Base-by-base conservation (phyloP, 2,113 vertebrate genomes). In the Upupa epops region DNA sequence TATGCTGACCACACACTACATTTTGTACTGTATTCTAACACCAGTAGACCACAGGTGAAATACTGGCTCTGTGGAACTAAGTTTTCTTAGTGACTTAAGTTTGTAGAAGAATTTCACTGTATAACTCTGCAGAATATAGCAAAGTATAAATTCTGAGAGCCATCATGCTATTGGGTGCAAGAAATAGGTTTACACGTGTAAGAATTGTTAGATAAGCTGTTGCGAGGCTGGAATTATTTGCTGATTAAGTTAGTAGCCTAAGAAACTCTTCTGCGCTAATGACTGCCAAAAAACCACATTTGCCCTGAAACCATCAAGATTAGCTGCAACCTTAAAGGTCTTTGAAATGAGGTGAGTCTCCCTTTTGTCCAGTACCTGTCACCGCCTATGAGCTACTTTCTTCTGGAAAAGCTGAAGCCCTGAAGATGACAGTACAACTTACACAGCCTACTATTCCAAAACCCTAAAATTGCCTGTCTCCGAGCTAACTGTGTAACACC, bases 261-360 rank as follows among this genome's bases (percentile, higher is more conserved):
- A 95, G 92, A 86, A 58, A 8, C 37, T 66, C 70, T 49, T 75
- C 56, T 7, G 49, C 2, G 6, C 6, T 84, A 49, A 17, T 11
- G 54, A 56, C 60, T 82, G 86, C 92, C 95, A 94, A 92, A 81
- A 92, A 94, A 90, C n/a, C 79, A 70, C 87, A 60, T 64, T 73
- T 93, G 74, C 83, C 93, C 93, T 81, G 90, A 93, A 95, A 93
- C 81, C 82, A 92, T 80, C 79, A 56, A 86, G 89, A 91, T 87
- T 48, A 91, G 88, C 85, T 77, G 51, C 81, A 89, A 40, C 84
- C 83, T 89, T 93, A 5, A 45, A 86, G 83, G 72, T 34, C 68
- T 94, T 74, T 85, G 51, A 92, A 94, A 91, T 0, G 52, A 89
- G 73, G 65, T 0, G 3, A 78, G 77, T 83, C 84, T 90, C 87